These are phyloP conservation scores for Augochlorella aurata DNA, from an alignment of 2,888 invertebrate genomes.

Conservation along the genomic window DNA sequence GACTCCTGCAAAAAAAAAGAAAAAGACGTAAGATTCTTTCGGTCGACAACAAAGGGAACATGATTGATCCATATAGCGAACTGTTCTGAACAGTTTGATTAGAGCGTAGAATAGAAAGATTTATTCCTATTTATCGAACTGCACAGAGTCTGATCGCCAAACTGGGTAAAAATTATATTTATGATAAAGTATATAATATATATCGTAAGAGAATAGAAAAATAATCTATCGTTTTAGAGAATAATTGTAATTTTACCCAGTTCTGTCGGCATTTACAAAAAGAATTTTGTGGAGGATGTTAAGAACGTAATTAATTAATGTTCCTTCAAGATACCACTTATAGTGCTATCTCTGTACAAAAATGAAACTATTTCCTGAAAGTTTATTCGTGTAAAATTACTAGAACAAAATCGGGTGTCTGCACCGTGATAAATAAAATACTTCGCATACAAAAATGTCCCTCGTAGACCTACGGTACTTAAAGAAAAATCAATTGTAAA, in stretches of 20 bases:
- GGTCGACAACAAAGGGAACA: background rate
- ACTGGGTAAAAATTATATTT: constrained; percentile 27
- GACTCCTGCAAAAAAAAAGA: constrained; percentile 54
- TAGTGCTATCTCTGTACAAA: background rate
- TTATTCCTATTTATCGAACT: background rate
- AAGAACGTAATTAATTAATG: background rate
- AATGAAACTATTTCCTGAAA: background rate
- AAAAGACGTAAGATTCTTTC: constrained; percentile 35
- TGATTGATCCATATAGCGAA: background rate
- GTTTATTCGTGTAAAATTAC: background rate
- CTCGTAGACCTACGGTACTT: background rate
- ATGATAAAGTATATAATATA: background rate
- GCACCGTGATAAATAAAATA: background rate
- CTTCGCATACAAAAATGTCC: background rate
- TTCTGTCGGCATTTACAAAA: background rate
- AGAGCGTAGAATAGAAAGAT: background rate
- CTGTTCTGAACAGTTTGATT: constrained; percentile 32
- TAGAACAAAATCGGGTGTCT: background rate
- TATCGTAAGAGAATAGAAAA: background rate
- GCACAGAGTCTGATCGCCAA: background rate
- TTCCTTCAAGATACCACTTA: background rate
- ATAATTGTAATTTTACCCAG: constrained; percentile 10
- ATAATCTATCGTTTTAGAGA: background rate
- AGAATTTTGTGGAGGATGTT: background rate
- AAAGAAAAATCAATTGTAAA: background rate